Evolutionary conservation across 2,888 invertebrate genomes (phyloP).

Genomic region (Acanthosepion lycidas): DNA sequence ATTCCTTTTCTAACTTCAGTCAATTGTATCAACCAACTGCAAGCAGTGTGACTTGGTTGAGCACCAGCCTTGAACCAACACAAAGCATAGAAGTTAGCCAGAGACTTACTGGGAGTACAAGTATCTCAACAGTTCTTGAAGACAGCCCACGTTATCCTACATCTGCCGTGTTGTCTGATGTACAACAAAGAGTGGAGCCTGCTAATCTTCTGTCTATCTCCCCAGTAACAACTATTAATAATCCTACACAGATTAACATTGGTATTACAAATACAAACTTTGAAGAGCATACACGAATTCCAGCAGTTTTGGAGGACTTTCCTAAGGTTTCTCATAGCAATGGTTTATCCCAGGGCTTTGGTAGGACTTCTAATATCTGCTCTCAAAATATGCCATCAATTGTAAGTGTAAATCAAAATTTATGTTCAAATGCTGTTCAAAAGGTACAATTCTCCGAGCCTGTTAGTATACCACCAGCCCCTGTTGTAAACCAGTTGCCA

Average conservation of each 20-base stretch:
- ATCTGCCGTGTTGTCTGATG: background rate
- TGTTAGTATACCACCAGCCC: background rate
- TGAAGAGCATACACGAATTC: background rate
- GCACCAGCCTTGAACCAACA: background rate
- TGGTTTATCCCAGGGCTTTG: background rate
- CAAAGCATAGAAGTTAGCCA: conserved; percentile 41
- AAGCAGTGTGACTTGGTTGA: background rate
- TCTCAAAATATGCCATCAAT: conserved; percentile 25
- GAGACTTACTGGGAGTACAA: background rate
- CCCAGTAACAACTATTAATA: background rate
- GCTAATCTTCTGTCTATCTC: conserved; percentile 35
- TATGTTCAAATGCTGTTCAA: background rate
- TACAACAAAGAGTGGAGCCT: background rate
- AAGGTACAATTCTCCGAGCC: background rate
- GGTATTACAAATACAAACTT: background rate
- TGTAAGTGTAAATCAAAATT: background rate
- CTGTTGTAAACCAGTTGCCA: background rate
- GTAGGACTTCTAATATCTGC: background rate
- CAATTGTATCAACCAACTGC: conserved; percentile 24
- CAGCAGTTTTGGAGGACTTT: conserved; percentile 36
- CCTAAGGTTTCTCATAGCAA: conserved; percentile 6
- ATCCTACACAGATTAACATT: conserved; percentile 12
- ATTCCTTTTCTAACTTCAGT: background rate
- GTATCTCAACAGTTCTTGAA: conserved; percentile 2
- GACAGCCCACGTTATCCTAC: background rate